phyloP scores from a whole-genome alignment of 2,113 vertebrate genomes.

The Gavialis gangeticus region DNA sequence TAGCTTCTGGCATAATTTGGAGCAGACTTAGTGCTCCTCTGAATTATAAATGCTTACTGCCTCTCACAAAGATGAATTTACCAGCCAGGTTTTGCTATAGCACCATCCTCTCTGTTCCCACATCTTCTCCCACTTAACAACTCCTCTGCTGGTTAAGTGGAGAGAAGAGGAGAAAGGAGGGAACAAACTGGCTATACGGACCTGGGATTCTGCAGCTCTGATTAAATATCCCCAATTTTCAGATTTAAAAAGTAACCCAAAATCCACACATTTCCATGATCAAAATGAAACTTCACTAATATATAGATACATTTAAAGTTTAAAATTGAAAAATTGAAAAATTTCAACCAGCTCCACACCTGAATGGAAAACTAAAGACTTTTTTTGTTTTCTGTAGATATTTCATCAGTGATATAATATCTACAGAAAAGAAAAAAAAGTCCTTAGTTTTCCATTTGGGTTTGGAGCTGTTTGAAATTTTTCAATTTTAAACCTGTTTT shows the following conservation, averaged over 20 bases:
- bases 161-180: neutral
- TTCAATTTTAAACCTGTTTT: neutral
- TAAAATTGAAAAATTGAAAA: neutral
- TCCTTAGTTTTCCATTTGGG: neutral
- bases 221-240: too few relatives aligned
- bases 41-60: neutral
- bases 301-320: too few relatives aligned
- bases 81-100: neutral
- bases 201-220: too few relatives aligned
- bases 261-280: too few relatives aligned
- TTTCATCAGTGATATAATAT: too few relatives aligned
- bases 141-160: too few relatives aligned
- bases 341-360: neutral
- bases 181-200: neutral
- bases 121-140: fast-evolving
- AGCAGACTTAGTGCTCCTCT: neutral
- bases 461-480: neutral
- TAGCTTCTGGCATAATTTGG: neutral
- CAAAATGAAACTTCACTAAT: too few relatives aligned
- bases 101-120: neutral
- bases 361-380: too few relatives aligned
- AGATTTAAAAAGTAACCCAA: too few relatives aligned
- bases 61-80: neutral
- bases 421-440: too few relatives aligned
- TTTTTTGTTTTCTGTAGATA: too few relatives aligned